Conservation (phyloP, 2,113 vertebrate genomes). For the Motacilla tschutschensis region DNA sequence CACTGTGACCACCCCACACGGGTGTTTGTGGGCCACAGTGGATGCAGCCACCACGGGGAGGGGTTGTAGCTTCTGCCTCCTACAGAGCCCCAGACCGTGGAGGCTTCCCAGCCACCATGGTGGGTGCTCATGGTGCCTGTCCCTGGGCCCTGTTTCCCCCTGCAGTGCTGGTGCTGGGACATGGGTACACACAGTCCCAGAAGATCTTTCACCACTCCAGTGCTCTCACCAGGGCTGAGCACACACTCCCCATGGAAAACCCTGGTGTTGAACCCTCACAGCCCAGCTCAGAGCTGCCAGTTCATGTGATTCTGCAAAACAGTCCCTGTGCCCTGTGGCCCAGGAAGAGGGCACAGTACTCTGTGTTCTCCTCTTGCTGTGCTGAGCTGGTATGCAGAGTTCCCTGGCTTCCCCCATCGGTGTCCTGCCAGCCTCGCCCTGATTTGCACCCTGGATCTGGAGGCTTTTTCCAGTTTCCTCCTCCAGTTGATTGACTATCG, state of each 20-base stretch:
- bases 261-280: too few species aligned
- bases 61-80: not conserved
- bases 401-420: not conserved
- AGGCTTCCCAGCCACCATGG: not conserved
- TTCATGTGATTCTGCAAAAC: not conserved
- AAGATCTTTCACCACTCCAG: rapidly evolving
- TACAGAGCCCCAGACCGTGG: rapidly evolving
- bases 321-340: not conserved
- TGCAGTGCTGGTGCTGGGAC: not conserved
- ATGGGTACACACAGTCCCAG: rapidly evolving
- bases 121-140: not conserved
- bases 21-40: not conserved
- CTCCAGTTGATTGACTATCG: not conserved
- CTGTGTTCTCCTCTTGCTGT: not conserved
- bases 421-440: rapidly evolving
- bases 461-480: not conserved
- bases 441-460: not conserved
- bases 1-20: too few species aligned
- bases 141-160: not conserved
- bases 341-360: not conserved
- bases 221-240: not conserved
- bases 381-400: not conserved
- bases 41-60: not conserved
- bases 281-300: not conserved
- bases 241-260: not conserved